Conservation (phyloP, 2,888 invertebrate genomes). For the Epirrhoe alternata region DNA sequence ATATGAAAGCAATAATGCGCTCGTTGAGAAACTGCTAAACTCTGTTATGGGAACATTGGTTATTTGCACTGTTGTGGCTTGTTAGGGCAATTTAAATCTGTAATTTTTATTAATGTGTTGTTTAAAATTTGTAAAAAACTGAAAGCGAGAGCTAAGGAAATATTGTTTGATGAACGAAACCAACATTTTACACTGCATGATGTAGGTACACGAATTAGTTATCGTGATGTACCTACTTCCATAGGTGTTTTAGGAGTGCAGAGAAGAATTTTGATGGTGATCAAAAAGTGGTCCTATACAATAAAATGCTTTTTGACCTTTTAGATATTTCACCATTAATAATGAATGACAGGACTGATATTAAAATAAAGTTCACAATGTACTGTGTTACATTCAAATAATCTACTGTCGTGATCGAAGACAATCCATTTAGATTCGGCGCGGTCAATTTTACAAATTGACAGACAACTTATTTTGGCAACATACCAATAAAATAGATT, state of each 20-base stretch:
- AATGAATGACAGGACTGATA: not conserved
- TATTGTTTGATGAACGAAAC: no score
- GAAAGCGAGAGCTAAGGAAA: no score
- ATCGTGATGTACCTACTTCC: no score
- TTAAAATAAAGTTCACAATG: slow-evolving; percentile 8
- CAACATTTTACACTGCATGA: no score
- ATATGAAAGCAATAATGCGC: slow-evolving; percentile 49
- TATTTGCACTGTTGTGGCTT: slow-evolving; percentile 34
- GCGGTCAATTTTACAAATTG: slow-evolving; percentile 56
- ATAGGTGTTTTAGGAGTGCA: no score
- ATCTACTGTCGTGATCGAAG: slow-evolving; percentile 38
- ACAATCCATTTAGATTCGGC: slow-evolving; percentile 44
- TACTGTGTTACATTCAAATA: not conserved
- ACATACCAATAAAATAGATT: slow-evolving; percentile 56
- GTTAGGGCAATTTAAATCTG: slow-evolving; percentile 32
- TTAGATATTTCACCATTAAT: not conserved
- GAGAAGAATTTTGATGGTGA: no score
- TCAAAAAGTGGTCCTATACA: no score
- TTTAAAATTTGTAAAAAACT: not conserved
- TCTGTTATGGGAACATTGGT: slow-evolving; percentile 42
- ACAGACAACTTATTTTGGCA: slow-evolving; percentile 47
- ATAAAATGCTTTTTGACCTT: no score
- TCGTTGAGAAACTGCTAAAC: slow-evolving; percentile 46
- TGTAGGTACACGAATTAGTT: no score
- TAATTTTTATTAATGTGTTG: not conserved